These are phyloP conservation scores for Ovis canadensis DNA, from an alignment of 2,113 vertebrate genomes.

Conservation along the genomic window DNA sequence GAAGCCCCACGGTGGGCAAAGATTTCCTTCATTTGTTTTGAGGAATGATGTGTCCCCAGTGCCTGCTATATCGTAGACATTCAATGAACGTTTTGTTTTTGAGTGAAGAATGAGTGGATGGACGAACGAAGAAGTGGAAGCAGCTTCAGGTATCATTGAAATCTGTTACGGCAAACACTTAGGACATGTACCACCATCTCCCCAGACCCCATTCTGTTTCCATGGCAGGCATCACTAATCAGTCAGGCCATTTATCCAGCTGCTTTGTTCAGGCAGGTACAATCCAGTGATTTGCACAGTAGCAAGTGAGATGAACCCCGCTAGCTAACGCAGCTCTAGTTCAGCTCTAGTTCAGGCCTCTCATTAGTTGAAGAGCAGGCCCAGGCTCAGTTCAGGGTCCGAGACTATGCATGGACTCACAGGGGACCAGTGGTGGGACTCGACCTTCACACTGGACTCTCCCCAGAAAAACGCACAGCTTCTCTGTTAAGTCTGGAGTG, in stretches of 20 bases:
- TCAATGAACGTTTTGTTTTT: neutral
- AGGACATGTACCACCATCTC: accelerated
- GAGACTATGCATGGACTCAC: neutral
- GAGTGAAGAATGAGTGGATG: neutral
- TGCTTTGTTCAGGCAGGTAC: too few relatives aligned
- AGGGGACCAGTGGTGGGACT: neutral
- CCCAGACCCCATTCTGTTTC: accelerated
- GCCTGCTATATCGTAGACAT: neutral
- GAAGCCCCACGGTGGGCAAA: neutral
- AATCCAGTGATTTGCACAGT: neutral
- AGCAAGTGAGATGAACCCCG: neutral
- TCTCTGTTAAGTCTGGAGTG: too few relatives aligned
- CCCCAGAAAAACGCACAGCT: neutral
- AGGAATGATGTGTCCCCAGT: accelerated
- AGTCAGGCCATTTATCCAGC: neutral
- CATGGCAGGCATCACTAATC: neutral
- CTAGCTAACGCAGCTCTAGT: accelerated
- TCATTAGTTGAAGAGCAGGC: neutral
- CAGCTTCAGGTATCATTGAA: neutral
- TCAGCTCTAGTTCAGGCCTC: neutral
- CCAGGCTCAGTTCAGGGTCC: neutral
- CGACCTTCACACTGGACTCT: neutral
- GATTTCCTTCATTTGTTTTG: neutral
- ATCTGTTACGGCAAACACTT: neutral
- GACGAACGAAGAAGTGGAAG: neutral